These are phyloP conservation scores for Onychostruthus taczanowskii DNA, from an alignment of 2,113 vertebrate genomes.

Conservation along the genomic window DNA sequence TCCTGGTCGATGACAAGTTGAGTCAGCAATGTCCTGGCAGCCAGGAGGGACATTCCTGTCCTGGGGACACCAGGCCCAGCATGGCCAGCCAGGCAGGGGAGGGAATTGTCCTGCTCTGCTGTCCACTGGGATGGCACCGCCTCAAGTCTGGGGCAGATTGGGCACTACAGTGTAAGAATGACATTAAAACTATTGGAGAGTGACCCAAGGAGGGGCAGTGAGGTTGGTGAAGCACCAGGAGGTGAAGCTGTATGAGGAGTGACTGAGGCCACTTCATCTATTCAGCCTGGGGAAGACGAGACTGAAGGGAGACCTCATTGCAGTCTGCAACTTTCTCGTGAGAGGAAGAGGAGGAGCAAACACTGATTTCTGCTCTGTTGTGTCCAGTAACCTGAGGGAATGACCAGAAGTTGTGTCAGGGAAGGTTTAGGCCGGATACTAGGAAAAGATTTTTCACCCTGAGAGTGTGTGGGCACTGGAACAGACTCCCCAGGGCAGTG, in stretches of 20 bases:
- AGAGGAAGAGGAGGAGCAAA: background rate
- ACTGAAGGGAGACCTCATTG: background rate
- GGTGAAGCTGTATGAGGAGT: background rate
- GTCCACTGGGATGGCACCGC: background rate
- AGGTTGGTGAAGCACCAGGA: background rate
- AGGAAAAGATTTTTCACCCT: background rate
- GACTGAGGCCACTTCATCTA: background rate
- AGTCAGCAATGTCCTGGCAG: background rate
- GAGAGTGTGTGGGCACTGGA: background rate
- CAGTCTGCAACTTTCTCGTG: background rate
- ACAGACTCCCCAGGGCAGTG: too few species aligned
- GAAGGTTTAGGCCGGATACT: background rate
- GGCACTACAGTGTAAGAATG: too few species aligned
- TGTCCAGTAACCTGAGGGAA: background rate
- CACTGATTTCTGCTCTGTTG: background rate
- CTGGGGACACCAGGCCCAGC: background rate
- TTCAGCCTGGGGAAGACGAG: background rate
- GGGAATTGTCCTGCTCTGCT: background rate
- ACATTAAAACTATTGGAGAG: background rate
- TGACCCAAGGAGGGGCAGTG: background rate
- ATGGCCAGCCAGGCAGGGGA: background rate
- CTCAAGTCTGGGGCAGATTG: background rate
- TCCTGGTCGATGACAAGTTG: rapidly evolving
- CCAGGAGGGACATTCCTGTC: too few species aligned
- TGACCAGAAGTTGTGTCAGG: background rate